Base-by-base conservation (phyloP, 2,797 vertebrate genomes). In the Spinus pinus region DNA sequence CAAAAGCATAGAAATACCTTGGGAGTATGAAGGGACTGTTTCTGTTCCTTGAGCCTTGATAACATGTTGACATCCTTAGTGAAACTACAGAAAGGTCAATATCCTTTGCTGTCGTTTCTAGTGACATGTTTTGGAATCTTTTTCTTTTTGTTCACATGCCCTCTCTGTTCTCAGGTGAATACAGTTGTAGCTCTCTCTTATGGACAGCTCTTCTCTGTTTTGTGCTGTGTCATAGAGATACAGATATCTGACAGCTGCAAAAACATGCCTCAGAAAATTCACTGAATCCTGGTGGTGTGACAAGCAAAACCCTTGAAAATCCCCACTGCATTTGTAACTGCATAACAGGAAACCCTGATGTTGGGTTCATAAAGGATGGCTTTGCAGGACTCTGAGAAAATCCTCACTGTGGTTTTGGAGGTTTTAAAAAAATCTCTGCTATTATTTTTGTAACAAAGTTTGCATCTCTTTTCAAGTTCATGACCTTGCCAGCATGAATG, bases 231-330 rank as follows among this genome's bases (percentile, higher is more conserved):
- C 88, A 69, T 14, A 84, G 50, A 49, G 72, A 81, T 67, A 53
- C 57, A 70, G 82, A 71, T 79, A 72, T 89, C 56, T 96, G 93
- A 93, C 78, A 95, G 93, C 60, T 78, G 66, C 44, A 81, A 96
- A 96, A 91, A 73, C 60, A 28, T 51, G 57, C 61, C 73, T 95
- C 87, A 89, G 88, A 89, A 85, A 82, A 90, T 60, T 92, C 69
- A 49, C 69, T 77, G 80, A 86, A 67, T 71, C 84, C 66, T 91
- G 53, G 61, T 92, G 67, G 41, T 81, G 64, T 92, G 92, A 87
- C 90, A 87, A 81, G 73, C 25, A 94, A 95, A 95, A 83, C 53
- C 71, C 78, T 92, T 93, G 66, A 85, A 95, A 95, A 75, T 81
- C 86, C 67, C 78, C 35, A 25, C 27, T 64, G 57, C 51, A 83